Evolutionary conservation across 2,888 invertebrate genomes (phyloP).

Genomic region (Stenchaetothrips biformis): DNA sequence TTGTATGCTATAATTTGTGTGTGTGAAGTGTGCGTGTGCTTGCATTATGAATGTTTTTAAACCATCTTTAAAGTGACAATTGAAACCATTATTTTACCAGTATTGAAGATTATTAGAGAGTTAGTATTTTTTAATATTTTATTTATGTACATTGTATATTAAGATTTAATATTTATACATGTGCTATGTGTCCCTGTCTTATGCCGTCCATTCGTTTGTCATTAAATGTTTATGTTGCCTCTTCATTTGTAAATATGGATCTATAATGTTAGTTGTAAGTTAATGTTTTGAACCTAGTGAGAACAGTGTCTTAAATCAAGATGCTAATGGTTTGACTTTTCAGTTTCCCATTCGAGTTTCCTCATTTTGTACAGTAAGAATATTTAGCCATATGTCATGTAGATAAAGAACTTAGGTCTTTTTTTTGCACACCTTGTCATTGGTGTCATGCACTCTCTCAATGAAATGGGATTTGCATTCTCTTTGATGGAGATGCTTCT

Average conservation of each 20-base stretch:
- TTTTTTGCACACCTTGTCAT: no score
- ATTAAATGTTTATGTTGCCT: neutral
- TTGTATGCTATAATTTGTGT: neutral
- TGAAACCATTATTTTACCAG: neutral
- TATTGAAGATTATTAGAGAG: neutral
- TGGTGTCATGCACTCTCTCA: no score
- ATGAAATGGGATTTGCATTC: no score
- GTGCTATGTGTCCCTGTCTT: slow-evolving; percentile 6
- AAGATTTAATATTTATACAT: neutral
- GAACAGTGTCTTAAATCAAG: no score
- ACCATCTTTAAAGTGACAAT: neutral
- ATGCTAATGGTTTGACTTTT: no score
- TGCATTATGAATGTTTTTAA: neutral
- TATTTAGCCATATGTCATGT: no score
- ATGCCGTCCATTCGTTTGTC: slow-evolving; percentile 1
- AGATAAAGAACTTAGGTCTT: no score
- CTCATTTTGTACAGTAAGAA: no score
- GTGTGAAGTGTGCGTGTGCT: no score
- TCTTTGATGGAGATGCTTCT: no score
- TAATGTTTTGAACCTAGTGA: neutral
- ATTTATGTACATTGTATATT: neutral
- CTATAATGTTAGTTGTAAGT: neutral
- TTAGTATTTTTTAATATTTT: neutral
- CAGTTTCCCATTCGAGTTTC: no score
- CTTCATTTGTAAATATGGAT: neutral